Evolutionary conservation across 2,797 vertebrate genomes (phyloP).

Genomic region (Huso huso): DNA sequence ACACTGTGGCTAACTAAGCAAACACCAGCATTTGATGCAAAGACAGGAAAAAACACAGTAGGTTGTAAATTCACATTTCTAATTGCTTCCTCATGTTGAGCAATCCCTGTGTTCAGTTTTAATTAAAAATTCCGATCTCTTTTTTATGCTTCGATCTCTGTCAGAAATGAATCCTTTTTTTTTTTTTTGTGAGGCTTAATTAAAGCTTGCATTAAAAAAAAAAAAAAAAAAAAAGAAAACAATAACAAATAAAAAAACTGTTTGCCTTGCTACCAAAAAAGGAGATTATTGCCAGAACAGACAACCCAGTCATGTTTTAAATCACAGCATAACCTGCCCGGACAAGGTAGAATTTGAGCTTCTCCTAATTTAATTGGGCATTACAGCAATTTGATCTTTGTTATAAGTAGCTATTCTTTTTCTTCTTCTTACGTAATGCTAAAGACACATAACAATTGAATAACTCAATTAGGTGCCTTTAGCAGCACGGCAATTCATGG

Average conservation of each 20-base stretch:
- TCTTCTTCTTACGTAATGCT: too few relatives aligned
- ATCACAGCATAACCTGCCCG: constrained; percentile 3
- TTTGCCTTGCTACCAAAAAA: too few relatives aligned
- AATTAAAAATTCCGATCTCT: constrained; percentile 49
- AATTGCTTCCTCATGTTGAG: constrained; percentile 51
- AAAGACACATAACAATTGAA: too few relatives aligned
- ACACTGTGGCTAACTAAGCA: constrained; percentile 17
- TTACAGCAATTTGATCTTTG: too few relatives aligned
- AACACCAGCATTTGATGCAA: constrained; percentile 32
- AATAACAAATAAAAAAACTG: not conserved
- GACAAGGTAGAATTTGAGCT: constrained; percentile 6
- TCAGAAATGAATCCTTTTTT: constrained; percentile 14
- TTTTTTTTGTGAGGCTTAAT: constrained; percentile 2
- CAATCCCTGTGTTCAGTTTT: constrained; percentile 48
- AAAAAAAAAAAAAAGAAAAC: not conserved
- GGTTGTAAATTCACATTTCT: constrained; percentile 49
- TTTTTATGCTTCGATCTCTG: constrained; percentile 13
- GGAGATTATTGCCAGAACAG: too few relatives aligned
- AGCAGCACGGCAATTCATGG: too few relatives aligned
- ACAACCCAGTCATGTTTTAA: not conserved
- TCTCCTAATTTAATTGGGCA: constrained; percentile 9
- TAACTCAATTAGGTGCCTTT: too few relatives aligned
- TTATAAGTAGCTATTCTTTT: too few relatives aligned
- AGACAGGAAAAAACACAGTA: constrained; percentile 38
- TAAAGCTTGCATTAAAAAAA: not conserved